A percentile compares a stretch with the other conserved stretches of the same genome.
Conservation (phyloP, 2,113 vertebrate species). For the Coptodon bakossiorum region DNA sequence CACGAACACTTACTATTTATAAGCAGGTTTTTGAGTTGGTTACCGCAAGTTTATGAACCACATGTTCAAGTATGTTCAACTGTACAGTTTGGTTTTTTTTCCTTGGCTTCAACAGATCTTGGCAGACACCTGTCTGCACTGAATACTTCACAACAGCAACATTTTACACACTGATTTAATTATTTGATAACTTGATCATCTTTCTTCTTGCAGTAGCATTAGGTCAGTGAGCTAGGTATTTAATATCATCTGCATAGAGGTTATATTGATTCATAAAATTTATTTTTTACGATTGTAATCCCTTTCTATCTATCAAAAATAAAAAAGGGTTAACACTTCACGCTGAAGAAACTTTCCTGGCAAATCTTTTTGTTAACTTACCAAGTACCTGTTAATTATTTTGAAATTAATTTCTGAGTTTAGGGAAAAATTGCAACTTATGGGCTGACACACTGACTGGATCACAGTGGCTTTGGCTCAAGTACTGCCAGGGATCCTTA, state of each 20-base stretch:
- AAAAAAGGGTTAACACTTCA: neutral
- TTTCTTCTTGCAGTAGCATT: neutral
- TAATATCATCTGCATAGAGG: neutral
- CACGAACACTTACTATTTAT: neutral
- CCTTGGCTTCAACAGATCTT: neutral
- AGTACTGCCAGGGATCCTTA: neutral
- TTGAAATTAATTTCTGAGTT: neutral
- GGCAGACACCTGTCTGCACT: neutral
- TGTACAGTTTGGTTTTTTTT: neutral
- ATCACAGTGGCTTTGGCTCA: neutral
- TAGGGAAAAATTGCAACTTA: neutral
- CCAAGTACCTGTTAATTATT: neutral
- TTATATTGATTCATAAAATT: neutral
- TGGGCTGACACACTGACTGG: neutral
- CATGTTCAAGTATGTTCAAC: neutral
- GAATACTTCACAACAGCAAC: neutral
- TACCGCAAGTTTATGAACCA: neutral
- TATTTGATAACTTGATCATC: neutral
- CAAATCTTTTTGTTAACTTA: neutral
- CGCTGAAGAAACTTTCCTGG: neutral
- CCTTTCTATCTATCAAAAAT: neutral
- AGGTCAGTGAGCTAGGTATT: neutral
- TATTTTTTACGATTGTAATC: rapidly evolving
- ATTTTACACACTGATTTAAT: neutral
- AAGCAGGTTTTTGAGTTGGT: neutral